phyloP scores from a whole-genome alignment of 92 coral and sea anemone species.

The Palythoa heliodiscus region DNA sequence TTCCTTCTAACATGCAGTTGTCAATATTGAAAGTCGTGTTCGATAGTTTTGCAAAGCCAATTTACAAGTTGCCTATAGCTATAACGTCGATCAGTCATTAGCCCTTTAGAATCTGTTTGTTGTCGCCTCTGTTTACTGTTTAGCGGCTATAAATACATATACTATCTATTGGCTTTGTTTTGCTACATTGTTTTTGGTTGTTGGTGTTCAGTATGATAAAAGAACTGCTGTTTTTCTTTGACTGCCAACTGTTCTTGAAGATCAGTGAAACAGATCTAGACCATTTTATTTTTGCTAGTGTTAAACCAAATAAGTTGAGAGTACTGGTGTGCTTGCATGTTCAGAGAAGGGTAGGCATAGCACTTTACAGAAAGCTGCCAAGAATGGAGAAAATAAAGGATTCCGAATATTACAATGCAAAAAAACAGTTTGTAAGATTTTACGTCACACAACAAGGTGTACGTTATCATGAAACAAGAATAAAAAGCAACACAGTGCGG shows the following conservation, averaged over 20 bases:
- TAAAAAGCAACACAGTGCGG: too few relatives aligned
- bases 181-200: constrained; percentile 11
- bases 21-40: constrained; percentile 57
- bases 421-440: constrained; percentile 2
- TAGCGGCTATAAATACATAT: not conserved
- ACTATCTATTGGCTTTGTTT: constrained; percentile 15
- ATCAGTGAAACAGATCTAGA: not conserved
- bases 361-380: constrained; percentile 6
- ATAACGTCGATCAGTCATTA: constrained; percentile 24
- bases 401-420: not conserved
- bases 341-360: not conserved
- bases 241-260: not conserved
- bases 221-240: not conserved
- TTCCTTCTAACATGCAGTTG: constrained; percentile 40
- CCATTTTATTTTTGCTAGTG: constrained; percentile 44
- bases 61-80: constrained; percentile 56
- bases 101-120: constrained; percentile 44
- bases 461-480: not conserved
- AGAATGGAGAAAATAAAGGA: constrained; percentile 4
- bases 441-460: not conserved
- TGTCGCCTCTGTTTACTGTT: constrained; percentile 31
- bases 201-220: constrained; percentile 1
- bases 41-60: constrained; percentile 50
- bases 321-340: constrained; percentile 22
- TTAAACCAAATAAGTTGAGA: not conserved